A percentile compares a stretch with the other conserved stretches of the same genome.
These are phyloP conservation scores for Caenorhabditis sp. DNA, from an alignment of 2,888 invertebrate species.

Conservation along the genomic window DNA sequence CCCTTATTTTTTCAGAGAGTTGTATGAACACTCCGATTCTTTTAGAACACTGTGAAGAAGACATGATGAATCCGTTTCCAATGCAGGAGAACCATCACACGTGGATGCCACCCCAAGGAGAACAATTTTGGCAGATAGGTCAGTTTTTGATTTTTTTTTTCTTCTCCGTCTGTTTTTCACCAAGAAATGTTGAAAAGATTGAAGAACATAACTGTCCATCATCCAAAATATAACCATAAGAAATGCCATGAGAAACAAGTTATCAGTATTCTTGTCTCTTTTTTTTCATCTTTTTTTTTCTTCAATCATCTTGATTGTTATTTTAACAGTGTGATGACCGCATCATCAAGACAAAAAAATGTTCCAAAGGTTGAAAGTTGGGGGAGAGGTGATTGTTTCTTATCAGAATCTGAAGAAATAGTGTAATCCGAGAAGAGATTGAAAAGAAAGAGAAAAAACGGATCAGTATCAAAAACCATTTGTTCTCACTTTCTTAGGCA, in stretches of 20 bases:
- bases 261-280: constrained; percentile 22
- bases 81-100: not conserved
- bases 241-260: constrained; percentile 38
- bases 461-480: not conserved
- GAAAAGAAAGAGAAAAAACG: not conserved
- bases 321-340: constrained; percentile 50
- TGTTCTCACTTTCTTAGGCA: not conserved
- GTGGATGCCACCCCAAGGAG: constrained; percentile 8
- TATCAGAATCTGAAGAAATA: not conserved
- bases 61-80: not conserved
- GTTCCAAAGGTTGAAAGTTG: not conserved
- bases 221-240: not conserved
- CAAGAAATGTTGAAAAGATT: constrained; percentile 1
- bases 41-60: constrained; percentile 4
- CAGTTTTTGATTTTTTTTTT: constrained; percentile 18
- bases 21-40: constrained; percentile 53
- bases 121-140: constrained; percentile 25
- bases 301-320: constrained; percentile 20
- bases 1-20: constrained; percentile 32
- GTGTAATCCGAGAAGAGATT: constrained; percentile 11
- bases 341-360: constrained; percentile 23
- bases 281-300: not conserved
- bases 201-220: constrained; percentile 8
- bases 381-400: constrained; percentile 19
- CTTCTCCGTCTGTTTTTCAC: not conserved